Percentiles rank a stretch among this genome's conserved stretches.
phyloP scores from a whole-genome alignment of 1,140 invertebrate species.

The Neodiprion fabricii region DNA sequence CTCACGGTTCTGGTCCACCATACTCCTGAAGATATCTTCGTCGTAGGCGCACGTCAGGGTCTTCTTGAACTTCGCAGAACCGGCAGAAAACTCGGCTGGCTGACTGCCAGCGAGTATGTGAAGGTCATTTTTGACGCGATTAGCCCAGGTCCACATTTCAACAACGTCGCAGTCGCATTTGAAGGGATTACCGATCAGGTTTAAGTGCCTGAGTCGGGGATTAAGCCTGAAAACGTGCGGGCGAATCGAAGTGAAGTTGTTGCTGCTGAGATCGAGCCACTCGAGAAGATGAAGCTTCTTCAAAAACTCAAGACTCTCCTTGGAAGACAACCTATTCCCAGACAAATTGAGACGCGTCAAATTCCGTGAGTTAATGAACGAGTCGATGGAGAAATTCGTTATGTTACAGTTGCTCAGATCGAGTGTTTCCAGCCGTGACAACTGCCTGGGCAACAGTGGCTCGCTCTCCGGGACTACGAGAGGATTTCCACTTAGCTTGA shows the following conservation, averaged over 20 bases:
- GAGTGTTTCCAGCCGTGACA: slow-evolving; percentile 68
- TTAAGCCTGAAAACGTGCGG: slow-evolving; percentile 64
- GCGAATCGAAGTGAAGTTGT: slow-evolving; percentile 68
- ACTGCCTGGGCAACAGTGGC: slow-evolving; percentile 68
- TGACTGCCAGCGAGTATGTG: slow-evolving; percentile 70
- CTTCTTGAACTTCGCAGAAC: slow-evolving; percentile 69
- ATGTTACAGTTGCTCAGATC: slow-evolving; percentile 74
- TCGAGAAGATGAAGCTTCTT: slow-evolving; percentile 66
- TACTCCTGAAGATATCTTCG: slow-evolving; percentile 61
- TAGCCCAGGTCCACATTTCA: slow-evolving; percentile 77
- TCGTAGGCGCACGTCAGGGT: slow-evolving; percentile 72
- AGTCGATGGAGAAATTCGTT: slow-evolving; percentile 65
- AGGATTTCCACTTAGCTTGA: slow-evolving; percentile 75
- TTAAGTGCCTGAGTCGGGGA: slow-evolving; percentile 64
- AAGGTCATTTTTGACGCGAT: slow-evolving; percentile 69
- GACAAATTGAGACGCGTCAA: slow-evolving; percentile 70
- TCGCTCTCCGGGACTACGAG: slow-evolving; percentile 65
- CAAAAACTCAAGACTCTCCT: slow-evolving; percentile 64
- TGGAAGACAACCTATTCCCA: slow-evolving; percentile 65
- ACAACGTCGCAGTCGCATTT: slow-evolving; percentile 73
- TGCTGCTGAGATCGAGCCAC: slow-evolving; percentile 69
- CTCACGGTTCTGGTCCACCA: slow-evolving; percentile 61
- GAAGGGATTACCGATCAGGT: slow-evolving; percentile 74
- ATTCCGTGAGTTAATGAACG: slow-evolving; percentile 69
- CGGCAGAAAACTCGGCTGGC: slow-evolving; percentile 55